Base-by-base conservation (phyloP, 2,113 vertebrate species). In the Zootoca vivipara region DNA sequence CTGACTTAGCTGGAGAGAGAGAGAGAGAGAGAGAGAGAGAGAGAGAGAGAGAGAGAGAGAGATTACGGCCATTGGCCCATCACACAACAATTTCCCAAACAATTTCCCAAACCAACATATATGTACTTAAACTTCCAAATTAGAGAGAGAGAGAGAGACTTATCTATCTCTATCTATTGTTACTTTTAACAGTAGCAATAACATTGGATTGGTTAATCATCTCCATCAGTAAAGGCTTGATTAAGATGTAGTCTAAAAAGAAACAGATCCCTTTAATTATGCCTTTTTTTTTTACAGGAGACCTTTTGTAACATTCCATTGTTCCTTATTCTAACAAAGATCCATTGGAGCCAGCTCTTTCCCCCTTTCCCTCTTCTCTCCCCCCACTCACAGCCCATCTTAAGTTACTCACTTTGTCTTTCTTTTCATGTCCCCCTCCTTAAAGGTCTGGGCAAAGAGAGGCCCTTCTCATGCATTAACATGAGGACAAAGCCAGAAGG, bases 401-500 rank as follows among this genome's bases (percentile, higher is more conserved):
- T 42, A 77, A 77, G 10, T 77, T 12, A 38, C 20, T 38, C 16
- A 2, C 74, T 40, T 40, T 38, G 7, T 83, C 52, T 90, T 35
- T 75, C 52, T 93, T 86, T 40, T 40, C 30, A 12, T 52, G 70
- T 77, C 62, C 85, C 46, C 56, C 16, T 38, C 26, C 7, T 46
- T n/a, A 84, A 6, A 87, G 74, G 77, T 4, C 42, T 86, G 26
- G 78, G 58, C 33, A 15, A 56, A 38, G 73, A 84, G 80, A 88
- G 85, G 56, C 78, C 20, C 77, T 79, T 84, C 0, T 0, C 56
- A 56, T 87, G 62, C 80, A 90, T 83, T 92, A 87, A 86, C 65
- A 8, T 78, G 46, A 70, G 87, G 70, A 91, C 3, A 83, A 65
- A 89, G 52, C 56, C 81, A 83, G 69, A 64, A 72, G 86, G 33